Percentiles rank a stretch among this genome's conserved stretches.
phyloP scores from a whole-genome alignment of 2,888 invertebrate genomes.

The Mayetiola destructor region DNA sequence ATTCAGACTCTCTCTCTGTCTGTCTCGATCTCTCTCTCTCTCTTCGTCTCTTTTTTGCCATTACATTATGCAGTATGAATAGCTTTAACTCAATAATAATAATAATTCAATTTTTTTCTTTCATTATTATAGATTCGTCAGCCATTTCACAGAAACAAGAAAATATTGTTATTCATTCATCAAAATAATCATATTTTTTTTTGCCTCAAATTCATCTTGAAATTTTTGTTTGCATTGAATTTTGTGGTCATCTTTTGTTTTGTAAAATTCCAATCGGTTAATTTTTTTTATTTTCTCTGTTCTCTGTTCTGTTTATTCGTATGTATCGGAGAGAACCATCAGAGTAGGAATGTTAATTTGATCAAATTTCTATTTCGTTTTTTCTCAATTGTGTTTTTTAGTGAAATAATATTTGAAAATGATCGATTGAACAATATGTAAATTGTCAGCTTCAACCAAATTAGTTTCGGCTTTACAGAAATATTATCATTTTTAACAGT shows the following conservation, averaged over 20 bases:
- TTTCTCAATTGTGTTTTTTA: not conserved
- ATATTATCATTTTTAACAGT: not conserved
- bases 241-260: too few species aligned
- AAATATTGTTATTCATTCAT: too few species aligned
- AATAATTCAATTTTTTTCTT: too few species aligned
- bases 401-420: conserved; percentile 6
- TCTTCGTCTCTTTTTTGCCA: not conserved
- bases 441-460: not conserved
- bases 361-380: too few species aligned
- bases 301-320: not conserved
- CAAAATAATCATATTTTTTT: not conserved
- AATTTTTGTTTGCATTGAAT: not conserved
- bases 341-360: conserved; percentile 7
- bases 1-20: not conserved
- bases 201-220: not conserved
- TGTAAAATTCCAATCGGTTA: too few species aligned
- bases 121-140: too few species aligned
- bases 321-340: too few species aligned
- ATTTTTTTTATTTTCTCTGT: not conserved
- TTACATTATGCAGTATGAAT: too few species aligned
- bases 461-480: not conserved
- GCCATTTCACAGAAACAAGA: too few species aligned
- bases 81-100: too few species aligned
- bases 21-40: not conserved
- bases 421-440: not conserved